Evolutionary conservation across 2,797 vertebrate genomes (phyloP).

Genomic region (Chloroceryle inda): DNA sequence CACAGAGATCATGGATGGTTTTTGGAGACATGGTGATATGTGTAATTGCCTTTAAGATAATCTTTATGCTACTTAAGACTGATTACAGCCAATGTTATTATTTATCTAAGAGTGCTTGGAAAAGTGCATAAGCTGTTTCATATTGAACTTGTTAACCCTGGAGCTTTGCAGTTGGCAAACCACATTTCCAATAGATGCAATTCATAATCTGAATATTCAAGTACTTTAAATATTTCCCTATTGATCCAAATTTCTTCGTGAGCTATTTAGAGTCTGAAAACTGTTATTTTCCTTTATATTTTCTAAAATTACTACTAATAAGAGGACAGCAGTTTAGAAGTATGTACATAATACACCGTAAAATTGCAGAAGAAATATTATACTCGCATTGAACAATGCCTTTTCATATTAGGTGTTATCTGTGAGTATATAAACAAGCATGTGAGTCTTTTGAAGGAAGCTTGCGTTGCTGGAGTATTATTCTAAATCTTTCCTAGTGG

Average conservation of each 20-base stretch:
- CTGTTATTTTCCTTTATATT: neutral
- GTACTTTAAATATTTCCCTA: conserved; percentile 33
- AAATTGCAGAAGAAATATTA: neutral
- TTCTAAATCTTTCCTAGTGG: neutral
- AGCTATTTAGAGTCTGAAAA: conserved; percentile 5
- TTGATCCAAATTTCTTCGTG: conserved; percentile 31
- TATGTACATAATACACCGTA: neutral
- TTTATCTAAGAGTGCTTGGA: conserved; percentile 59
- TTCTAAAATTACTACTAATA: neutral
- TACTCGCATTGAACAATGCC: neutral
- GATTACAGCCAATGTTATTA: conserved; percentile 49
- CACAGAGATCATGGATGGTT: conserved; percentile 38
- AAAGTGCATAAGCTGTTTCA: conserved; percentile 65
- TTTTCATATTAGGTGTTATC: neutral
- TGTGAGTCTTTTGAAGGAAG: neutral
- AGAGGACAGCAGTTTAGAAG: neutral
- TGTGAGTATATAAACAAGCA: neutral
- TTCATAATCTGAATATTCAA: conserved; percentile 55
- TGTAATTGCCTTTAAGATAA: conserved; percentile 65
- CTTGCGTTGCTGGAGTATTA: neutral
- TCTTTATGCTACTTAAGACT: conserved; percentile 63
- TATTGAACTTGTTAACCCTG: conserved; percentile 52
- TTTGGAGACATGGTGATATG: conserved; percentile 51
- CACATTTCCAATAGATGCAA: conserved; percentile 14
- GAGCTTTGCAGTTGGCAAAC: conserved; percentile 39